phyloP scores from a whole-genome alignment of 2,797 vertebrate species.

The Anas bernieri region DNA sequence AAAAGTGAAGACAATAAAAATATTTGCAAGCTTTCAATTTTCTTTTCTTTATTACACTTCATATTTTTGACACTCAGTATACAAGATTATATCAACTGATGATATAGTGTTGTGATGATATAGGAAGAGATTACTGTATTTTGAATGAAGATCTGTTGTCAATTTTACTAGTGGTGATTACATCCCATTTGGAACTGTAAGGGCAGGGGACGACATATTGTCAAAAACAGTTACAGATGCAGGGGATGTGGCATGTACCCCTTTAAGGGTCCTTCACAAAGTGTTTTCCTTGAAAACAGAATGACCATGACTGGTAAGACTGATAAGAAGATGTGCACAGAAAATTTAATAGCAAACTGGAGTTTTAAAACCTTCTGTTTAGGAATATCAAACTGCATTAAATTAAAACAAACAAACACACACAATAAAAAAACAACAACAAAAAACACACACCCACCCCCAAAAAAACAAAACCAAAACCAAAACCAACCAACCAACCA shows the following conservation, averaged over 20 bases:
- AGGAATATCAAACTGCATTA: neutral
- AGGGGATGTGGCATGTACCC: neutral
- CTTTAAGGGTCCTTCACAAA: neutral
- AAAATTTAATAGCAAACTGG: neutral
- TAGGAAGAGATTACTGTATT: neutral
- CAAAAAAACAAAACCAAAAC: no score
- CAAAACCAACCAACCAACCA: neutral
- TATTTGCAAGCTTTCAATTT: neutral
- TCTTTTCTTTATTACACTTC: neutral
- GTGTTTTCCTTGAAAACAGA: constrained; percentile 17
- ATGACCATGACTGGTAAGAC: neutral
- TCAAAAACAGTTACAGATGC: neutral
- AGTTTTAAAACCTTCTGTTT: neutral
- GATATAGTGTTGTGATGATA: neutral
- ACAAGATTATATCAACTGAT: neutral
- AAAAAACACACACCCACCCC: no score
- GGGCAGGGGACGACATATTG: neutral
- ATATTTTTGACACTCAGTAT: neutral
- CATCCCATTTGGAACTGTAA: neutral
- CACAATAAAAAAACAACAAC: no score
- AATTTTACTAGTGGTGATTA: neutral
- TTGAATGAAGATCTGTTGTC: neutral
- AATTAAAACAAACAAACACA: neutral
- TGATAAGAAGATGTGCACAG: neutral
- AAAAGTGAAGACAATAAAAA: neutral